A percentile compares a stretch with the other conserved stretches of the same genome.
These are phyloP conservation scores for Notodonta ziczac DNA, from an alignment of 2,888 invertebrate species.

Conservation along the genomic window DNA sequence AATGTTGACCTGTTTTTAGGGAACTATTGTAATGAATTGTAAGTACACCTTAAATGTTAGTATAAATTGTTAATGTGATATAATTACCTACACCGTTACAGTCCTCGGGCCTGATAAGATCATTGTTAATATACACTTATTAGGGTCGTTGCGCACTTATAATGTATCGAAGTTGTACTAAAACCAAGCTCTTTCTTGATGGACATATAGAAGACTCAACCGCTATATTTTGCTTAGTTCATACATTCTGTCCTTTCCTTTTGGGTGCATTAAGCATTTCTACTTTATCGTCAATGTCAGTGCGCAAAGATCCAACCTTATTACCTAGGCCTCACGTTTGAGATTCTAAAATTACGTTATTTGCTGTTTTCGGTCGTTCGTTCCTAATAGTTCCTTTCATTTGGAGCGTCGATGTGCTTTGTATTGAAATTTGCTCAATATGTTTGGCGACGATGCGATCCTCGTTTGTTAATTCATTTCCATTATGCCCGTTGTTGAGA, in stretches of 20 bases:
- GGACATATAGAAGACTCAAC: not conserved
- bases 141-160: conserved; percentile 27
- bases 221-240: not conserved
- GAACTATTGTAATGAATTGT: conserved; percentile 61
- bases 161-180: conserved; percentile 14
- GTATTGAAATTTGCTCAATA: conserved; percentile 79
- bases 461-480: conserved; percentile 46
- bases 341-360: conserved; percentile 71
- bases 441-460: conserved; percentile 61
- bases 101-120: conserved; percentile 50
- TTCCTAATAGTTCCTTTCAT: conserved; percentile 76
- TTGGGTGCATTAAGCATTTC: too few species aligned
- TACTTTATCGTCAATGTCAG: not conserved
- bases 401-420: conserved; percentile 64
- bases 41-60: conserved; percentile 75
- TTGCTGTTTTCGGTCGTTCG: conserved; percentile 67
- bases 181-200: conserved; percentile 16
- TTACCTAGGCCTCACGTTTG: conserved; percentile 47
- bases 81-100: conserved; percentile 69
- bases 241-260: too few species aligned
- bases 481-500: conserved; percentile 34
- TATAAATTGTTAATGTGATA: conserved; percentile 75
- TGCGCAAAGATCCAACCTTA: conserved; percentile 23
- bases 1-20: conserved; percentile 74
- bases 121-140: conserved; percentile 38